Percentiles rank a stretch among this genome's conserved stretches.
Conservation (phyloP, 2,888 invertebrate genomes). For the Drosophila parthenogenetica region DNA sequence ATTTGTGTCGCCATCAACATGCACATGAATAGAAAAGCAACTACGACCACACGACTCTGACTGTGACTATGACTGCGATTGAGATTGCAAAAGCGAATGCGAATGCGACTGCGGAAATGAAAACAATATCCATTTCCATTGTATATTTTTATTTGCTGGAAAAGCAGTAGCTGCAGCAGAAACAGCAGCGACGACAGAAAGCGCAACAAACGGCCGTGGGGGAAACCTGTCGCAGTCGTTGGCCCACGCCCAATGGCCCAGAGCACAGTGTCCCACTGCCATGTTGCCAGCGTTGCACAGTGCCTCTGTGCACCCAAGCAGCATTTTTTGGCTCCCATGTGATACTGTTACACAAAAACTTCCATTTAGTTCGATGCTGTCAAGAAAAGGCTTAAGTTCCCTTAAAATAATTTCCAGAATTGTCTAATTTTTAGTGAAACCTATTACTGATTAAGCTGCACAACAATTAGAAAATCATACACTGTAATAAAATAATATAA, state of each 20-base stretch:
- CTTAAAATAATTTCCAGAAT: background rate
- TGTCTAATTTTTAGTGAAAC: too few species aligned
- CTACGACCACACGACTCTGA: background rate
- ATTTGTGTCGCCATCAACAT: conserved; percentile 46
- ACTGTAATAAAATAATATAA: too few species aligned
- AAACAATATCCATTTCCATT: conserved; percentile 79
- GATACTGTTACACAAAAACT: conserved; percentile 1
- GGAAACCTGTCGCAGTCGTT: conserved; percentile 65
- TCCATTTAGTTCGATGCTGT: too few species aligned
- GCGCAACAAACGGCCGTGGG: conserved; percentile 66
- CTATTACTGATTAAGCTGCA: too few species aligned
- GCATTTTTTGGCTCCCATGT: conserved; percentile 17
- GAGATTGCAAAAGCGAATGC: conserved; percentile 26
- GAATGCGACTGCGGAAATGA: conserved; percentile 69
- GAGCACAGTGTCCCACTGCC: conserved; percentile 46
- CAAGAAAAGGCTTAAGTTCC: background rate
- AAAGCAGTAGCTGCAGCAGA: conserved; percentile 25
- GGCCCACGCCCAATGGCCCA: conserved; percentile 63
- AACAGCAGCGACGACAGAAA: conserved; percentile 48
- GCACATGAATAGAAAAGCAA: conserved; percentile 38
- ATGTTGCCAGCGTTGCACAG: conserved; percentile 17
- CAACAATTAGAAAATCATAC: too few species aligned
- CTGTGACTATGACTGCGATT: conserved; percentile 10
- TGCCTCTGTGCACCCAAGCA: conserved; percentile 21
- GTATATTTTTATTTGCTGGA: conserved; percentile 70